Evolutionary conservation across 1,140 invertebrate genomes (phyloP).

Genomic region (Triops cancriformis): DNA sequence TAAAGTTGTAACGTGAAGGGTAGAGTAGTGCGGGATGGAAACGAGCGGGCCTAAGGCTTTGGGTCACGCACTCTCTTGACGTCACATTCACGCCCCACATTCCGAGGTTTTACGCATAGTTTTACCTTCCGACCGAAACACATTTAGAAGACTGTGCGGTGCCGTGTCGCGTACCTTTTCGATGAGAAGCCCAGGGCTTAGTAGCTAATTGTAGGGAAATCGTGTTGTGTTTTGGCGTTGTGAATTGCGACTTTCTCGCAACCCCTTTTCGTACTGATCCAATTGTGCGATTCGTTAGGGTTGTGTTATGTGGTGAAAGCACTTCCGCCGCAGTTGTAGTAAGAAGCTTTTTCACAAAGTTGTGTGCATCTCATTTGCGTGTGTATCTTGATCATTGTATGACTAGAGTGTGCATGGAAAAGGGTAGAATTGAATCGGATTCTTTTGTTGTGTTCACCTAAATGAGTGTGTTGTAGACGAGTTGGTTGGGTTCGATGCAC

Average conservation of each 20-base stretch:
- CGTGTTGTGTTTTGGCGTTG: neutral
- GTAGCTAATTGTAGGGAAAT: neutral
- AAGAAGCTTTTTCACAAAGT: neutral
- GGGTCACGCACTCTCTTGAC: slow-evolving; percentile 3
- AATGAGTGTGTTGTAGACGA: neutral
- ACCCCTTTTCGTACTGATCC: neutral
- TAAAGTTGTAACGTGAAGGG: no score
- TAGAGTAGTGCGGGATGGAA: neutral
- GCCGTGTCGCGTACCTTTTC: neutral
- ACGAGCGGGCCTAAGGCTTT: neutral
- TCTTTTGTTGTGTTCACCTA: no score
- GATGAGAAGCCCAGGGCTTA: neutral
- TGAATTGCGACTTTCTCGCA: neutral
- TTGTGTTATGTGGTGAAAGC: neutral
- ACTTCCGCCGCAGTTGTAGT: neutral
- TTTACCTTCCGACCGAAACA: neutral
- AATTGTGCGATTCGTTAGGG: neutral
- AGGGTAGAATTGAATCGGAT: neutral
- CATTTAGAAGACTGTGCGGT: neutral
- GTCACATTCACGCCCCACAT: slow-evolving; percentile 9
- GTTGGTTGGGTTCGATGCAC: neutral
- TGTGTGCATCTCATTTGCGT: neutral
- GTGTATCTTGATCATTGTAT: neutral
- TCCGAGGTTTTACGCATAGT: neutral
- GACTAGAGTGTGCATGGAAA: neutral